Percentiles rank a stretch among this genome's conserved stretches.
These are phyloP conservation scores for Diploptera punctata DNA, from an alignment of 2,888 invertebrate species.

Conservation along the genomic window DNA sequence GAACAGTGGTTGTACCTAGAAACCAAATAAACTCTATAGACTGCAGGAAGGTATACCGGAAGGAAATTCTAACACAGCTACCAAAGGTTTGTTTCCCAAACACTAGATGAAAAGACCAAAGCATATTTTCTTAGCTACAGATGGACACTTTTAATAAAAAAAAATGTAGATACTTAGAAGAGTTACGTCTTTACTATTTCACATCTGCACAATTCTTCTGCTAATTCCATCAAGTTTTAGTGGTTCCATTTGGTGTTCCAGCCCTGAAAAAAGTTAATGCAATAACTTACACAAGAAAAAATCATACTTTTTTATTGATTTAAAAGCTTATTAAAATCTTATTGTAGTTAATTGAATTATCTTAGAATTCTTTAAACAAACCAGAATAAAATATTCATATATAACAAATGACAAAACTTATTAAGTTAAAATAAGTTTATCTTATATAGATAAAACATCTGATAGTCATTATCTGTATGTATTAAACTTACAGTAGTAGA, in stretches of 20 bases:
- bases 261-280: no score
- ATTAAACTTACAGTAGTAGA: no score
- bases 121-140: conserved; percentile 41
- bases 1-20: conserved; percentile 32
- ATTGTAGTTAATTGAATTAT: no score
- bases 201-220: conserved; percentile 39
- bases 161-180: conserved; percentile 40
- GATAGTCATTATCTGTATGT: no score
- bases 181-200: conserved; percentile 39
- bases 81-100: conserved; percentile 41
- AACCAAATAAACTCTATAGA: conserved; percentile 38
- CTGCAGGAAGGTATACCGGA: conserved; percentile 37
- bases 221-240: conserved; percentile 39
- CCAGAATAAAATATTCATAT: no score
- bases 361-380: no score
- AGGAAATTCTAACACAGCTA: conserved; percentile 42
- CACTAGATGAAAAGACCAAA: conserved; percentile 41
- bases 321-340: no score
- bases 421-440: no score
- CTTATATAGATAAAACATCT: no score
- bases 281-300: no score
- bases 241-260: conserved; percentile 44
- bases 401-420: no score
- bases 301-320: no score
- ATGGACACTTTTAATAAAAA: conserved; percentile 41